Conservation (phyloP, 2,113 vertebrate genomes). For the Coturnix japonica region DNA sequence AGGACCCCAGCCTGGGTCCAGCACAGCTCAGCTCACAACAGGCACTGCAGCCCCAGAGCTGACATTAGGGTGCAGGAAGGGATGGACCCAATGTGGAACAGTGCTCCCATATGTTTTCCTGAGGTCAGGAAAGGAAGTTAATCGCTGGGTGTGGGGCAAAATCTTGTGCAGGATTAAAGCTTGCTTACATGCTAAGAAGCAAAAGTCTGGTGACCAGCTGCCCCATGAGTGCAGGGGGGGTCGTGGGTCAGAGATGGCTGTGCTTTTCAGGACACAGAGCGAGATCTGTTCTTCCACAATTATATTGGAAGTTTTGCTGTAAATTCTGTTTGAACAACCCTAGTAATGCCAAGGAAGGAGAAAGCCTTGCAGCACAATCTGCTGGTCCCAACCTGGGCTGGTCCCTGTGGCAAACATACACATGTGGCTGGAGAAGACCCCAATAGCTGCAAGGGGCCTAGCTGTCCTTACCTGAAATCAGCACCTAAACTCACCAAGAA, state of each 20-base stretch:
- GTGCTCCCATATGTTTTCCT: accelerated
- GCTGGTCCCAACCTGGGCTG: background rate
- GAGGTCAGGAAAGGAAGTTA: background rate
- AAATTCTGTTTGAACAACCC: background rate
- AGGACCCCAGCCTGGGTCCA: accelerated
- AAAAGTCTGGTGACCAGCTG: constrained; percentile 25
- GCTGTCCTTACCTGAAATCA: background rate
- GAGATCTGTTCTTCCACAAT: background rate
- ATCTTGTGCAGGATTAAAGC: constrained; percentile 29
- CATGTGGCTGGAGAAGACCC: background rate
- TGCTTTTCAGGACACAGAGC: background rate
- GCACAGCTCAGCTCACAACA: background rate
- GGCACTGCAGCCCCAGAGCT: accelerated
- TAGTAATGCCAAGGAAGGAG: background rate
- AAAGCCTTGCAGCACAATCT: background rate
- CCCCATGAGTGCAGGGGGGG: background rate
- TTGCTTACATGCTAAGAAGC: background rate
- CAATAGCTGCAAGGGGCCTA: background rate
- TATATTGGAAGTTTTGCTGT: background rate
- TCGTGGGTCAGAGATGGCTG: background rate
- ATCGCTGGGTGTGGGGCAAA: background rate
- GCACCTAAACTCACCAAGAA: background rate
- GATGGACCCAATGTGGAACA: accelerated
- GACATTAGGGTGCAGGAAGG: accelerated
- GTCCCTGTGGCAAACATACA: background rate